These are phyloP conservation scores for Oscheius sp. DNA, from an alignment of 2,888 invertebrate genomes.

Conservation along the genomic window DNA sequence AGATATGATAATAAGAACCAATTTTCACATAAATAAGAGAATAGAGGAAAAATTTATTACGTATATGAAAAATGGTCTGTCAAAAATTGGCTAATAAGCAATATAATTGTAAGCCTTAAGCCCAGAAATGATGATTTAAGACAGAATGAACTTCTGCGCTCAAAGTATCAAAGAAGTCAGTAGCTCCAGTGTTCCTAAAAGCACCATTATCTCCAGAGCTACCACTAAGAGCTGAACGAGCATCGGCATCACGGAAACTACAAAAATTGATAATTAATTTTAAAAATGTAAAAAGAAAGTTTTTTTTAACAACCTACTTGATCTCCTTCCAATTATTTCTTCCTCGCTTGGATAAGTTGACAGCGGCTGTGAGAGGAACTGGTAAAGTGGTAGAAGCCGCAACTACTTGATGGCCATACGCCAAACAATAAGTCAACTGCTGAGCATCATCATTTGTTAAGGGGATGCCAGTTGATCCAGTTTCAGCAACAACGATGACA, in stretches of 20 bases:
- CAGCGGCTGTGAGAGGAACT: constrained; percentile 45
- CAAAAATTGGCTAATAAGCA: constrained; percentile 20
- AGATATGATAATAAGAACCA: too few relatives aligned
- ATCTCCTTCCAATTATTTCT: constrained; percentile 46
- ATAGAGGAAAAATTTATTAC: too few relatives aligned
- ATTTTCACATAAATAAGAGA: too few relatives aligned
- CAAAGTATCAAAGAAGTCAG: constrained; percentile 14
- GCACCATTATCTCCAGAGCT: constrained; percentile 11
- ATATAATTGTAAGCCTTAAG: too few relatives aligned
- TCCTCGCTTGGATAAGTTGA: constrained; percentile 50
- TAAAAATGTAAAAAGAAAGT: too few relatives aligned
- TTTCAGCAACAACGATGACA: constrained; percentile 36
- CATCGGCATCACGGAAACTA: background rate
- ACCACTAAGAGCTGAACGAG: constrained; percentile 8
- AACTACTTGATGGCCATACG: constrained; percentile 45
- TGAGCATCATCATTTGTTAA: constrained; percentile 29
- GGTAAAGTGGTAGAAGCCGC: constrained; percentile 34
- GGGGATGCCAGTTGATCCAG: constrained; percentile 11
- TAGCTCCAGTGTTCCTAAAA: constrained; percentile 6
- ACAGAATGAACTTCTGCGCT: background rate
- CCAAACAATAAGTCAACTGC: constrained; percentile 34
- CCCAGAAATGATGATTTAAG: constrained; percentile 26
- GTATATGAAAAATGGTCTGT: background rate
- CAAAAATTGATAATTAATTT: too few relatives aligned
- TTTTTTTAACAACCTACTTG: too few relatives aligned